Conservation (phyloP, 2,888 invertebrate genomes). For the Zaprionus obscuricornis region DNA sequence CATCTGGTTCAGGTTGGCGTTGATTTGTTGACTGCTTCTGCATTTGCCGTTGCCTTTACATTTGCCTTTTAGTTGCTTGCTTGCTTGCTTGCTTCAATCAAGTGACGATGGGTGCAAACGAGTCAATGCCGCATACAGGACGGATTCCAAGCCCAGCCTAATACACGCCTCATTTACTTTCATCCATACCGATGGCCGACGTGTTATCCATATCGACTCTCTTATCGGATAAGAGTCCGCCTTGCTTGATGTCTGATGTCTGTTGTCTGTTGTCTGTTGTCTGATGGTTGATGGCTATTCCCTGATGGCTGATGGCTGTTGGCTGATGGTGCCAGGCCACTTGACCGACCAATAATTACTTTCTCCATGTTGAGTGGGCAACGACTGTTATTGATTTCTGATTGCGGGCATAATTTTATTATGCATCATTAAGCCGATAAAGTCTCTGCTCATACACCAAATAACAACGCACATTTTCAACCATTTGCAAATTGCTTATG, state of each 20-base stretch:
- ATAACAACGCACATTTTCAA: conserved; percentile 37
- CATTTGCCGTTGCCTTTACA: conserved; percentile 46
- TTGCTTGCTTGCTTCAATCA: conserved; percentile 62
- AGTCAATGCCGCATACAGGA: conserved; percentile 37
- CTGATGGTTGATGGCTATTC: conserved; percentile 15
- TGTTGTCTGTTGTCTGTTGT: neutral
- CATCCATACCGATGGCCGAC: conserved; percentile 50
- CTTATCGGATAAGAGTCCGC: conserved; percentile 57
- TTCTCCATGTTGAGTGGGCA: conserved; percentile 58
- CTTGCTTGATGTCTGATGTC: too few species aligned
- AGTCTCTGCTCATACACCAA: conserved; percentile 21
- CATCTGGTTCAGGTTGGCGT: conserved; percentile 54
- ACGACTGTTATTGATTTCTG: conserved; percentile 70
- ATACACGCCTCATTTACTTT: conserved; percentile 57
- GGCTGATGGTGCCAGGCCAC: conserved; percentile 44
- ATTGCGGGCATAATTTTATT: conserved; percentile 68
- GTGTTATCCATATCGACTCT: conserved; percentile 36
- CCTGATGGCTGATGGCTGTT: conserved; percentile 9
- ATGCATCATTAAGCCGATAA: conserved; percentile 69
- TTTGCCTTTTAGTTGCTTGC: too few species aligned
- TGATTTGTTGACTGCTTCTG: conserved; percentile 74
- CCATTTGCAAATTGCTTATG: conserved; percentile 67
- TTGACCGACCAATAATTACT: conserved; percentile 70
- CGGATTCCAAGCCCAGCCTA: conserved; percentile 43
- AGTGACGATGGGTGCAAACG: conserved; percentile 69